A percentile compares a stretch with the other conserved stretches of the same genome.
These are phyloP conservation scores for Morone saxatilis DNA, from an alignment of 2,113 vertebrate species.

Conservation along the genomic window DNA sequence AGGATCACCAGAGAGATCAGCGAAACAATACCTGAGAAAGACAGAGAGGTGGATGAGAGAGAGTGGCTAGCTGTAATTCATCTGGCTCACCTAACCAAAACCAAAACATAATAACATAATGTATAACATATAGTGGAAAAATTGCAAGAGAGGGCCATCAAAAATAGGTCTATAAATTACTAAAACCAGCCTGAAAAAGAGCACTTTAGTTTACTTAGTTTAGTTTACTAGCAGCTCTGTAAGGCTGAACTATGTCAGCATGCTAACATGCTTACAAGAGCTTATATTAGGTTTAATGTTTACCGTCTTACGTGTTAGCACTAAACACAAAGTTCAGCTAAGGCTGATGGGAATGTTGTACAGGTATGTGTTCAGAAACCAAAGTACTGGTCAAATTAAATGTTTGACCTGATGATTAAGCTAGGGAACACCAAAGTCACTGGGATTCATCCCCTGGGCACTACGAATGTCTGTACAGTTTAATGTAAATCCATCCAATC, in stretches of 20 bases:
- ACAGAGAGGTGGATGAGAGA: slow-evolving; percentile 25
- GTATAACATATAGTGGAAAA: background rate
- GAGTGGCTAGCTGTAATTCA: background rate
- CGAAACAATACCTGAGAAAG: slow-evolving; percentile 88
- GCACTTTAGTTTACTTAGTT: too few relatives aligned
- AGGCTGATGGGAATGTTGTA: background rate
- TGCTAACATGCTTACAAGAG: too few relatives aligned
- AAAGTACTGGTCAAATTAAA: background rate
- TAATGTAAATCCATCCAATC: background rate
- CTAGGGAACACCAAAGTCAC: background rate
- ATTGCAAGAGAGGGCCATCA: background rate
- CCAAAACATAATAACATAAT: background rate
- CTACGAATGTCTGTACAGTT: background rate
- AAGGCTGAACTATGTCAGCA: too few relatives aligned
- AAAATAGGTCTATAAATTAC: background rate
- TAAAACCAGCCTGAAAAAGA: background rate
- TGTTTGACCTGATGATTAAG: background rate
- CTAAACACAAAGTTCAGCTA: background rate
- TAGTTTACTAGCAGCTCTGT: background rate
- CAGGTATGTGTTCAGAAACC: background rate
- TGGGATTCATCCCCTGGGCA: background rate
- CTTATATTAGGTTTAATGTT: too few relatives aligned
- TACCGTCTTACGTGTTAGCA: background rate
- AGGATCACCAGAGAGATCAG: slow-evolving; percentile 90
- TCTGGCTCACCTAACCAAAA: background rate